phyloP scores from a whole-genome alignment of 2,797 vertebrate species.

The Triplophysa bombifrons region DNA sequence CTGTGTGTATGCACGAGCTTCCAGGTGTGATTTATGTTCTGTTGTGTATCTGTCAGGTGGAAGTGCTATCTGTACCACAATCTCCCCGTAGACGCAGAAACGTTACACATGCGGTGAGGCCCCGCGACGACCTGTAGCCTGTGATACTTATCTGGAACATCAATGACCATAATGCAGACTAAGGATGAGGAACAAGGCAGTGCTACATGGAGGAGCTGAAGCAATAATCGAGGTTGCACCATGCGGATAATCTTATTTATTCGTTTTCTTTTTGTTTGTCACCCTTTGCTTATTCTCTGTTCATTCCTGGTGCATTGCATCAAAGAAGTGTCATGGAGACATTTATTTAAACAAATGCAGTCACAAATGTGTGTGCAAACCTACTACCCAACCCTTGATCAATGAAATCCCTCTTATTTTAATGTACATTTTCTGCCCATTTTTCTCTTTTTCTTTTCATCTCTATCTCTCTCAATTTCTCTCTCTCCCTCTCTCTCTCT shows the following conservation, averaged over 20 bases:
- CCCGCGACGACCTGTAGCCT: constrained; percentile 72
- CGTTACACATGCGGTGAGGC: constrained; percentile 72
- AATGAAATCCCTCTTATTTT: background rate
- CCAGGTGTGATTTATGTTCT: constrained; percentile 77
- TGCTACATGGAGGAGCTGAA: background rate
- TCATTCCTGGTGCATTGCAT: background rate
- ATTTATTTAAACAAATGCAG: background rate
- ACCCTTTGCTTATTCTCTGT: background rate
- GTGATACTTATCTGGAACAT: constrained; percentile 79
- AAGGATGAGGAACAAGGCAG: constrained; percentile 47
- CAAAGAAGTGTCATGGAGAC: background rate
- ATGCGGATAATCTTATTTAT: background rate
- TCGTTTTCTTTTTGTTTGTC: background rate
- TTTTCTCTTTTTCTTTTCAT: constrained; percentile 1
- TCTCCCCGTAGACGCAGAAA: constrained; percentile 77
- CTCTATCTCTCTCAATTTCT: constrained; percentile 61
- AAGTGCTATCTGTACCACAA: constrained; percentile 76
- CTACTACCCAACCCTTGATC: too few species aligned
- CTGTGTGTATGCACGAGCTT: constrained; percentile 18
- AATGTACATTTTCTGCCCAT: constrained; percentile 14
- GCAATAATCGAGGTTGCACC: constrained; percentile 32
- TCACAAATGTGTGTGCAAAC: background rate
- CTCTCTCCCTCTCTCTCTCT: constrained; percentile 61
- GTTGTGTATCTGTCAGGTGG: constrained; percentile 76
- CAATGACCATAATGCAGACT: constrained; percentile 56